Evolutionary conservation across 2,888 invertebrate genomes (phyloP).

Genomic region (Hemithea aestivaria): DNA sequence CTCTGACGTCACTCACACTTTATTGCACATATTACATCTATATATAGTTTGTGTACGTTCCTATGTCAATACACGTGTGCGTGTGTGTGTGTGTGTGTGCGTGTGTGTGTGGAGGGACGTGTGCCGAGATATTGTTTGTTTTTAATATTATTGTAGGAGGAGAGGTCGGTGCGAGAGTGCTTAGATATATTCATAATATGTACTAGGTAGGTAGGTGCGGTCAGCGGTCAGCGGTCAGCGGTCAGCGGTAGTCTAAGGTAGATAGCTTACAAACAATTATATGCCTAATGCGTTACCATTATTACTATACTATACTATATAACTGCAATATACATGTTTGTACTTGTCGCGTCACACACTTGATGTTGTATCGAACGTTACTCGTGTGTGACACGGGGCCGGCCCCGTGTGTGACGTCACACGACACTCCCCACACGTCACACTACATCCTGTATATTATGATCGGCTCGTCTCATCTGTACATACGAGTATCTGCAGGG

Average conservation of each 20-base stretch:
- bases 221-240: too few species aligned
- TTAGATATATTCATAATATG: constrained; percentile 29
- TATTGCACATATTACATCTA: neutral
- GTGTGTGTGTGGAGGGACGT: constrained; percentile 3
- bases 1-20: too few species aligned
- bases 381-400: too few species aligned
- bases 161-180: constrained; percentile 24
- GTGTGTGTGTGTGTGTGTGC: constrained; percentile 4
- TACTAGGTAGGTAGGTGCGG: too few species aligned
- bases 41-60: neutral
- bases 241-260: constrained; percentile 30
- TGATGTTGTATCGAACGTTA: too few species aligned
- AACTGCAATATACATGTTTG: too few species aligned
- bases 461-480: too few species aligned
- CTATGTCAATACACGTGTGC: constrained; percentile 7
- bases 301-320: neutral
- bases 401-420: too few species aligned
- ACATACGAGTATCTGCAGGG: too few species aligned
- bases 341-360: too few species aligned
- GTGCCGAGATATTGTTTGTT: constrained; percentile 31
- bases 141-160: constrained; percentile 62
- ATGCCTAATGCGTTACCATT: constrained; percentile 50
- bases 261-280: constrained; percentile 34
- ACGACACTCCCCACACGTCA: too few species aligned
- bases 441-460: too few species aligned